Conservation (phyloP, 2,113 vertebrate species). For the Gadus macrocephalus region DNA sequence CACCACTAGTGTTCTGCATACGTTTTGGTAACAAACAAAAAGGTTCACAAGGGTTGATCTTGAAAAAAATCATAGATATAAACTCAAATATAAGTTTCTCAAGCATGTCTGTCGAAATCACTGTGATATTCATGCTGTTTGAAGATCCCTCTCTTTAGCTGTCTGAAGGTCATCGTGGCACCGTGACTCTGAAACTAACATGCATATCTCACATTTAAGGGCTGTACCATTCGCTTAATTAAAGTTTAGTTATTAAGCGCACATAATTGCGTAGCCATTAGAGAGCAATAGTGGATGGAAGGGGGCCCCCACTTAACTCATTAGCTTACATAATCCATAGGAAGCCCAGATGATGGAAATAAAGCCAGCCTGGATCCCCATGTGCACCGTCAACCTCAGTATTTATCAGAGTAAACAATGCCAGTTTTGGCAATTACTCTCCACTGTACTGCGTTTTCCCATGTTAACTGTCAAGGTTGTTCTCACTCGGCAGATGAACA, state of each 20-base stretch:
- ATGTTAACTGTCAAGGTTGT: constrained; percentile 39
- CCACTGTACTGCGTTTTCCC: constrained; percentile 23
- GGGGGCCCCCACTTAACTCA: constrained; percentile 30
- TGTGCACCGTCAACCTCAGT: constrained; percentile 40
- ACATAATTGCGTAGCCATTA: constrained; percentile 42
- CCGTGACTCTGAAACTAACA: too few species aligned
- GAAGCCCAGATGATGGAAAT: constrained; percentile 38
- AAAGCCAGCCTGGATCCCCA: constrained; percentile 32
- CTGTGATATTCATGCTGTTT: too few species aligned
- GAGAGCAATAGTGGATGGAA: constrained; percentile 13
- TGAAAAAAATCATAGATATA: too few species aligned
- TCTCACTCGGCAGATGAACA: constrained; percentile 18
- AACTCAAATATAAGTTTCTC: too few species aligned
- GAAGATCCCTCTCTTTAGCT: too few species aligned
- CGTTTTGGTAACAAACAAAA: too few species aligned
- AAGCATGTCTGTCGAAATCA: too few species aligned
- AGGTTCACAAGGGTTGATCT: too few species aligned
- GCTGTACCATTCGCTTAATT: constrained; percentile 18
- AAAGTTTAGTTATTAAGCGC: constrained; percentile 24
- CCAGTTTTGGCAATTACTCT: constrained; percentile 38
- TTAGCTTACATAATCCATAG: constrained; percentile 46
- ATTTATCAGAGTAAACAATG: constrained; percentile 53
- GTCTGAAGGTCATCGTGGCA: too few species aligned
- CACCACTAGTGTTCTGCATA: too few species aligned
- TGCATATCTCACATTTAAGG: too few species aligned